phyloP scores from a whole-genome alignment of 2,797 vertebrate genomes.

The Sebastes trivittatus region DNA sequence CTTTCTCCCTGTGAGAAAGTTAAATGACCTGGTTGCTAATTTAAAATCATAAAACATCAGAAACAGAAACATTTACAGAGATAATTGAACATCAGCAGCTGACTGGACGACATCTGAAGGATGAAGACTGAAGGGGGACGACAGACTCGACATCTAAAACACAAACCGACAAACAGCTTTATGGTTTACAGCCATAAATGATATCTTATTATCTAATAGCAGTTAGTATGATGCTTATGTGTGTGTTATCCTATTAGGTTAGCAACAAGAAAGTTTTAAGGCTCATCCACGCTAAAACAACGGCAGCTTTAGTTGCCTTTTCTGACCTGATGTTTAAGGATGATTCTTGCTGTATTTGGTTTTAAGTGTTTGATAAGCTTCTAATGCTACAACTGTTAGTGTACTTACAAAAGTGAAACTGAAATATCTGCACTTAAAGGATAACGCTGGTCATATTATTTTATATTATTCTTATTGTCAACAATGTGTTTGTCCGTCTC shows the following conservation, averaged over 20 bases:
- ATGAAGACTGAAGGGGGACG: conserved; percentile 28
- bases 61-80: conserved; percentile 11
- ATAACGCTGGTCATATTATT: not conserved
- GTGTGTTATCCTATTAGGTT: not conserved
- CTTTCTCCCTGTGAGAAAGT: not conserved
- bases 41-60: conserved; percentile 17
- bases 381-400: not conserved
- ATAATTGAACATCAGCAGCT: conserved; percentile 31
- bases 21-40: not conserved
- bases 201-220: not conserved
- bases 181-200: conserved; percentile 8
- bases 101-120: conserved; percentile 59
- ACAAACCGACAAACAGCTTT: conserved; percentile 52
- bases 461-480: not conserved
- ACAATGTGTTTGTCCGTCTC: too few relatives aligned
- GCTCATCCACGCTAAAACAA: not conserved
- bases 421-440: not conserved
- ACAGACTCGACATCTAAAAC: conserved; percentile 51
- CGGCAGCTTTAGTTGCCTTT: not conserved
- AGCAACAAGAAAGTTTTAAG: too few relatives aligned
- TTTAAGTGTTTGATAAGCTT: not conserved
- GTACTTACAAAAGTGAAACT: not conserved
- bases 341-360: not conserved
- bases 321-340: not conserved
- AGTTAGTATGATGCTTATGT: not conserved